These are phyloP conservation scores for Microcebus tavaratra DNA, from an alignment of 2,113 vertebrate genomes.

Conservation along the genomic window DNA sequence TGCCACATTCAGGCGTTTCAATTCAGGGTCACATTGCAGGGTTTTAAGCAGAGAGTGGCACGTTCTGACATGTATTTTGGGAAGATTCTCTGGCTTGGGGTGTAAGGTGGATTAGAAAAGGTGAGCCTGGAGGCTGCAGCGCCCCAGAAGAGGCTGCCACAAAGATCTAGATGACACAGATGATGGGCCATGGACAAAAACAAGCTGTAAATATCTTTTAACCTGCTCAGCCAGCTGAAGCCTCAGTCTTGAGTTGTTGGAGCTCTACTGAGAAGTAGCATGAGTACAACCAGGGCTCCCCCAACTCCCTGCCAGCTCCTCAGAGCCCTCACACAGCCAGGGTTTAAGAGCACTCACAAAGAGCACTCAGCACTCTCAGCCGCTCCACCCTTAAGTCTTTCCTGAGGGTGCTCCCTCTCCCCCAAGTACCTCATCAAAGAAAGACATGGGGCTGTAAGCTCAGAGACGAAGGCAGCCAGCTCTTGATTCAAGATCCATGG, in stretches of 20 bases:
- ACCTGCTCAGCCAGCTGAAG: background rate
- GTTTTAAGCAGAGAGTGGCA: background rate
- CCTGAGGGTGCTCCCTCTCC: background rate
- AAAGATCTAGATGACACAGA: background rate
- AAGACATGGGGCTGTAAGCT: background rate
- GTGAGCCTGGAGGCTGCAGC: background rate
- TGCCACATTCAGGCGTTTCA: background rate
- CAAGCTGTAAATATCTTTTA: background rate
- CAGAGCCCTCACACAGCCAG: background rate
- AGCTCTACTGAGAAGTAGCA: background rate
- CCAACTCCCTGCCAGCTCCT: background rate
- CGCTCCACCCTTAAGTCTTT: background rate
- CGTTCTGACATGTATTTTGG: background rate
- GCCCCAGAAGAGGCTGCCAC: background rate
- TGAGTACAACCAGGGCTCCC: background rate
- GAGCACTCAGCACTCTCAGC: accelerated
- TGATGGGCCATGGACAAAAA: background rate
- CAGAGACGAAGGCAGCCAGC: background rate
- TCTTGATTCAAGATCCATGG: background rate
- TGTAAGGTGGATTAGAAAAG: background rate
- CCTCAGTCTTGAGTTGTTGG: background rate
- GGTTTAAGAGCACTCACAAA: background rate
- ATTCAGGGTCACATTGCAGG: background rate
- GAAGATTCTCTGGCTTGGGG: background rate
- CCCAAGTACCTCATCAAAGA: background rate